These are phyloP conservation scores for Vireo griseus DNA, from an alignment of 2,797 vertebrate species.

Conservation along the genomic window DNA sequence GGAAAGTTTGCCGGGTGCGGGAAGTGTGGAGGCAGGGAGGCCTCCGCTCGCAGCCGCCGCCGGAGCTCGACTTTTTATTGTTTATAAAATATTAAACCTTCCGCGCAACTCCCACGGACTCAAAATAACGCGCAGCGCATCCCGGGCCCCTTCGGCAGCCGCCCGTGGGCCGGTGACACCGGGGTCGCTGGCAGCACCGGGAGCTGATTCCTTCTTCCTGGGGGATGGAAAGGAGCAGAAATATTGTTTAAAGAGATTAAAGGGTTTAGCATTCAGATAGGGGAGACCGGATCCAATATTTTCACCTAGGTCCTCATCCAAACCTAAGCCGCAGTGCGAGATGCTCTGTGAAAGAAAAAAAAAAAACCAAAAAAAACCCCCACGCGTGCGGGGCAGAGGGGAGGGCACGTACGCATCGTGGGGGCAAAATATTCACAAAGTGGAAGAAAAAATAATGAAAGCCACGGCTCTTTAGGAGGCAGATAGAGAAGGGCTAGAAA, in stretches of 20 bases:
- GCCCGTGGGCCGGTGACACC: not conserved
- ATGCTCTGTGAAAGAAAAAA: not conserved
- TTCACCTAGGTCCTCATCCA: not conserved
- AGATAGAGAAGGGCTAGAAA: constrained; percentile 28
- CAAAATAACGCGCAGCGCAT: constrained; percentile 54
- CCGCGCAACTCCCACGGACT: constrained; percentile 54
- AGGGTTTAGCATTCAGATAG: not conserved
- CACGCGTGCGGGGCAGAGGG: not conserved
- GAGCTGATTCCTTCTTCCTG: not conserved
- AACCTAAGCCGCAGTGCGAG: not conserved
- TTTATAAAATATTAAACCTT: constrained; percentile 71
- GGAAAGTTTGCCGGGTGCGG: constrained; percentile 49
- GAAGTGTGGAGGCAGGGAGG: not conserved
- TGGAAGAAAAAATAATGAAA: not conserved
- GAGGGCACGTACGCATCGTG: not conserved
- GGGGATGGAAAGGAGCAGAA: not conserved
- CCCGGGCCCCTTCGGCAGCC: constrained; percentile 39
- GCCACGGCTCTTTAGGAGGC: not conserved
- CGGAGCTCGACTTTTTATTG: constrained; percentile 69
- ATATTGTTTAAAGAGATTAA: constrained; percentile 27
- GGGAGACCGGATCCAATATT: not conserved
- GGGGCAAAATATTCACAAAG: not conserved
- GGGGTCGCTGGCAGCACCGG: not conserved
- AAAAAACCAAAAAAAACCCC: not conserved
- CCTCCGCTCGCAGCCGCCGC: constrained; percentile 32